These are phyloP conservation scores for Sarcoramphus papa DNA, from an alignment of 2,797 vertebrate species.

Conservation along the genomic window DNA sequence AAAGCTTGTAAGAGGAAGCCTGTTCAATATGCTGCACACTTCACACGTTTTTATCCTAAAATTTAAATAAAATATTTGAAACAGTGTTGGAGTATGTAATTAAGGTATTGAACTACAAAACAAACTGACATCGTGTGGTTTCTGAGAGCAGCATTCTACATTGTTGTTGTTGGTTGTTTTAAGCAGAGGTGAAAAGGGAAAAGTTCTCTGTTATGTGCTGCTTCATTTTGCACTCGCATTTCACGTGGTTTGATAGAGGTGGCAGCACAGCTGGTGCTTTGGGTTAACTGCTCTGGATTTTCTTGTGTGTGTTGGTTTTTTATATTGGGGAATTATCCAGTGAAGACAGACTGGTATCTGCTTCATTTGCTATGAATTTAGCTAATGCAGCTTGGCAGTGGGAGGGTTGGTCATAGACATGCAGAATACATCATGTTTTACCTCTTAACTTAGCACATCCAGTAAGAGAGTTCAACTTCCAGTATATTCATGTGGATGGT, in stretches of 20 bases:
- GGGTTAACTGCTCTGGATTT: not conserved
- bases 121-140: not conserved
- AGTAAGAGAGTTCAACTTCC: not conserved
- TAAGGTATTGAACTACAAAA: not conserved
- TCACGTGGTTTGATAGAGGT: accelerated
- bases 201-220: not conserved
- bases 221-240: not conserved
- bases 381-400: not conserved
- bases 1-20: not conserved
- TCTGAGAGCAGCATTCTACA: not conserved
- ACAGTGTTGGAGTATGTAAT: not conserved
- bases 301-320: accelerated
- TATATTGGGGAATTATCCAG: not conserved
- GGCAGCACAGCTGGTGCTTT: not conserved
- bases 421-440: accelerated
- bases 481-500: not conserved
- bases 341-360: not conserved
- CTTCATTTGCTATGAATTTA: not conserved
- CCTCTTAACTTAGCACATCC: not conserved
- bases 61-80: not conserved
- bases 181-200: not conserved
- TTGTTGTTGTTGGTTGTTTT: not conserved
- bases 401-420: accelerated
- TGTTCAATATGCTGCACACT: not conserved
- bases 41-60: not conserved